These are phyloP conservation scores for human (Homo sapiens) DNA, from an alignment of 2,113 vertebrate genomes.

Conservation along the genomic window GRCh38 chr3:151495501-151496000, in stretches of 20 bases:
- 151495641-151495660: background rate
- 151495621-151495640: slow-evolving; percentile 15
- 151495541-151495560: background rate
- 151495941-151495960: background rate
- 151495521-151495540: background rate
- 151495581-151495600: background rate
- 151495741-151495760: background rate
- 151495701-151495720: slow-evolving; percentile 1
- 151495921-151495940: background rate
- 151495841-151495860: background rate
- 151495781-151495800: background rate
- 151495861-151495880: background rate
- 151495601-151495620: background rate
- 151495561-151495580: background rate
- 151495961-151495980: background rate
- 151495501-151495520: background rate
- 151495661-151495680: background rate
- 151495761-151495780: background rate
- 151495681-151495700: background rate
- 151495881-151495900: background rate
- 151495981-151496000: background rate
- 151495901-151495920: background rate
- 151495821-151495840: background rate
- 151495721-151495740: background rate
- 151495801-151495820: background rate